Conservation (phyloP, 92 coral and sea anemone species). For the Palythoa grandis region DNA sequence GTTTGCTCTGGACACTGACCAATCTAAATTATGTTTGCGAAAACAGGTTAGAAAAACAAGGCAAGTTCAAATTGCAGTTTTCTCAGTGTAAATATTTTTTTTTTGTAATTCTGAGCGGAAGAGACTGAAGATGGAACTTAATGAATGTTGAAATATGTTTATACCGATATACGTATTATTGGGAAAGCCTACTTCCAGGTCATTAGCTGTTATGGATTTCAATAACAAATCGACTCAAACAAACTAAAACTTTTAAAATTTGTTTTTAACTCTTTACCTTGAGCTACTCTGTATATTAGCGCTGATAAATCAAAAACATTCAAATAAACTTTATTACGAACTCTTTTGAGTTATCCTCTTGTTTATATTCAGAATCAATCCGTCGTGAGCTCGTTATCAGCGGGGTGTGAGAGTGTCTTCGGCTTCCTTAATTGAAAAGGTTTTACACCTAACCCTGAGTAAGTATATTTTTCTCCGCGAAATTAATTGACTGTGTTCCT, state of each 20-base stretch:
- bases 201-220: constrained; percentile 36
- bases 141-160: constrained; percentile 21
- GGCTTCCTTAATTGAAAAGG: constrained; percentile 74
- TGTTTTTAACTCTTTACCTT: background rate
- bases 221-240: constrained; percentile 18
- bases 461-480: constrained; percentile 57
- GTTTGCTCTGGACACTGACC: background rate
- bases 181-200: constrained; percentile 13
- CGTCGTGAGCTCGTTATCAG: constrained; percentile 45
- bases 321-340: constrained; percentile 44
- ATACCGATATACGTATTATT: constrained; percentile 1
- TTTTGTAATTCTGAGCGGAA: constrained; percentile 23
- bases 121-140: background rate
- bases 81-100: constrained; percentile 40
- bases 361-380: constrained; percentile 30
- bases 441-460: constrained; percentile 64
- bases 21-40: constrained; percentile 22
- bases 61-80: constrained; percentile 20
- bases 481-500: constrained; percentile 77
- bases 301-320: constrained; percentile 38
- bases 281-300: constrained; percentile 3
- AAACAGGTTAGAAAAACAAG: constrained; percentile 27
- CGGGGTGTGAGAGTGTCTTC: constrained; percentile 63
- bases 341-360: constrained; percentile 33
- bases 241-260: constrained; percentile 1